Evolutionary conservation across 2,113 vertebrate species (phyloP), one percentile per base, ranked within the genome.

Genomic region (Argyrosomus japonicus): DNA sequence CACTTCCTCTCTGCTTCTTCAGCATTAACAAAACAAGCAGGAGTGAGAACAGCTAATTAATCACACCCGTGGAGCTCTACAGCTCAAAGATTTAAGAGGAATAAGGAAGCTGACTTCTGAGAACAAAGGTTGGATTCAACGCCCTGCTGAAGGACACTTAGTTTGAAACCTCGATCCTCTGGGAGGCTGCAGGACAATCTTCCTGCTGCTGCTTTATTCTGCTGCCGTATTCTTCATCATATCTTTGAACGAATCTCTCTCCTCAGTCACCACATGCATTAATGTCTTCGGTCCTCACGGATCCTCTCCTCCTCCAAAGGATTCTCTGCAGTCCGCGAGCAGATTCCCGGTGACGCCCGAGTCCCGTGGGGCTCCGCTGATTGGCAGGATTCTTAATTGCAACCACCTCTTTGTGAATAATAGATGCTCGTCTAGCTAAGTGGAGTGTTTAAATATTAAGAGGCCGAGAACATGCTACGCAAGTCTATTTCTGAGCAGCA

Each of bases 371-470:
- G 68, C 76, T 0, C 71, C 8, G 12, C 76, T 87, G 90, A 92
- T 84, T 80, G 85, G 71, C 90, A 85, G 76, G 43, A 32, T 47
- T 48, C 76, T 87, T 90, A 91, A 89, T 89, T 89, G 83, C 54
- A 58, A 91, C 85, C 91, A 65, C 85, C 64, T 86, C 88, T 85
- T 29, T 29, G 70, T 91, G 87, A 91, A 91, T 93, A 88, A 93
- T 89, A 80, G 64, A 91, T 93, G 83, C 77, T 89, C 60, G 32
- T 85, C 77, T 48, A 2, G 71, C 84, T 88, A 91, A 92, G 86
- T 89, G 86, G 82, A 85, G 58, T 57, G 75, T 85, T 91, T 43
- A 90, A 90, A 88, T 93, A 91, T 93, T 93, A 79, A 93, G 67
- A 25, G 60, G 75, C 56, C 0, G 4, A 60, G 77, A 80, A 57